Base-by-base conservation (phyloP, 2,797 vertebrate genomes). In the Otus scops region DNA sequence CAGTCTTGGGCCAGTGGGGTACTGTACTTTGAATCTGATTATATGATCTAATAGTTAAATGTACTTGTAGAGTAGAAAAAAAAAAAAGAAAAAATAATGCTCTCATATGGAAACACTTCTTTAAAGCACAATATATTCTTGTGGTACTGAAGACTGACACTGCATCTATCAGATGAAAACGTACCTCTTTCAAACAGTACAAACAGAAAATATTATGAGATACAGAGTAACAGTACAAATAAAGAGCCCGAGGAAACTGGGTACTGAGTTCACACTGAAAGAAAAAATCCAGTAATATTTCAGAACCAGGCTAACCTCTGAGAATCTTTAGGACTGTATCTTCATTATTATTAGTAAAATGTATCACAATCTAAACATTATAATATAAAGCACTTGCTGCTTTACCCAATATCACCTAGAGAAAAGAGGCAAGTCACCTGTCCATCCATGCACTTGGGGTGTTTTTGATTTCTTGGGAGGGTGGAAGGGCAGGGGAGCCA, bases 391-490 rank as follows among this genome's bases (percentile, higher is more conserved):
- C 21, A 68, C 28, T 30, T 53, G 21, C 38, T 83, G 56, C 65
- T 83, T 88, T 59, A 77, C 21, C 10, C 34, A 81, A 21, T 27
- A 41, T 34, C 53, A 38, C 5, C 15, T 28, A 71, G 13, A 65
- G 13, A 41, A 59, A 26, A 68, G 34, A 70, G 10, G 8, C 27
- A 80, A 39, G 23, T 28, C 50, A 64, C 11, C 13, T 4, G 4
- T 6, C 14, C 3, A 3, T 8, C 18, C 16, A 26, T 56, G 13
- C 3, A 0, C 9, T 14, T 8, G 18, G 16, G 4, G 2, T 6
- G 36, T 67, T 38, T 38, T 9, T 3, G 5, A 32, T 80, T 50
- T 26, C 11, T 7, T 20, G 22, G 60, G 20, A 27, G 4, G 1
- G 5, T 14, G 8, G 23, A 39, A 69, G 30, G 23, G 39, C 14